Conservation (phyloP, 2,797 vertebrate genomes). For the Poeciliopsis presidionis region DNA sequence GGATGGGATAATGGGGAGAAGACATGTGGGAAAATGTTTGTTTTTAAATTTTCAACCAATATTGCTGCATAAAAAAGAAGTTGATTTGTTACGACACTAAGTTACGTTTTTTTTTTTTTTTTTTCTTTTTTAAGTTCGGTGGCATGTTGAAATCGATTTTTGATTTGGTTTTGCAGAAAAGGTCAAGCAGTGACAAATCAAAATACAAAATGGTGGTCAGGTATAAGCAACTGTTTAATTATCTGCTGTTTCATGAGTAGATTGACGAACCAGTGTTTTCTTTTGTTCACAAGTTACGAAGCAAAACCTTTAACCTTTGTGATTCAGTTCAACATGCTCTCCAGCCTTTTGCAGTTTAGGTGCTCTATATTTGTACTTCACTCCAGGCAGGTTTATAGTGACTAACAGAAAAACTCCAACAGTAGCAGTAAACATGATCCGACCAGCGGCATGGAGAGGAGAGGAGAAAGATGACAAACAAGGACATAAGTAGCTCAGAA, state of each 20-base stretch:
- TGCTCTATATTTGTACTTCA: not conserved
- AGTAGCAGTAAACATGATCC: constrained; percentile 20
- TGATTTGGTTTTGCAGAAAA: not conserved
- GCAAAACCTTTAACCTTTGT: constrained; percentile 1
- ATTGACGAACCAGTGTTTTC: not conserved
- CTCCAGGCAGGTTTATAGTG: constrained; percentile 8
- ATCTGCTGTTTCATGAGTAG: not conserved
- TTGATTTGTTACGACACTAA: not conserved
- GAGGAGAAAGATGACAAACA: constrained; percentile 33
- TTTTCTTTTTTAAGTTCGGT: not conserved
- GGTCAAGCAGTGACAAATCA: too few species aligned
- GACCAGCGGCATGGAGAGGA: constrained; percentile 37
- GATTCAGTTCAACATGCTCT: not conserved
- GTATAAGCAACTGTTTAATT: not conserved
- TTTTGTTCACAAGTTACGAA: not conserved
- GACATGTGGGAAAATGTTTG: not conserved
- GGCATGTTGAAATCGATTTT: not conserved
- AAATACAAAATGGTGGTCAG: not conserved
- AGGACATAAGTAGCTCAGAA: constrained; percentile 51
- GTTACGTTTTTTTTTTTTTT: too few species aligned
- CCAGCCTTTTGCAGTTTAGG: not conserved
- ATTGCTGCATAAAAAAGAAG: not conserved
- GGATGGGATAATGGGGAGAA: too few species aligned
- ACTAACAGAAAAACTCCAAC: constrained; percentile 35
- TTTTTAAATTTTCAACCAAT: not conserved